Evolutionary conservation across 2,888 invertebrate genomes (phyloP).

Genomic region (Ichneumoninae sp.): DNA sequence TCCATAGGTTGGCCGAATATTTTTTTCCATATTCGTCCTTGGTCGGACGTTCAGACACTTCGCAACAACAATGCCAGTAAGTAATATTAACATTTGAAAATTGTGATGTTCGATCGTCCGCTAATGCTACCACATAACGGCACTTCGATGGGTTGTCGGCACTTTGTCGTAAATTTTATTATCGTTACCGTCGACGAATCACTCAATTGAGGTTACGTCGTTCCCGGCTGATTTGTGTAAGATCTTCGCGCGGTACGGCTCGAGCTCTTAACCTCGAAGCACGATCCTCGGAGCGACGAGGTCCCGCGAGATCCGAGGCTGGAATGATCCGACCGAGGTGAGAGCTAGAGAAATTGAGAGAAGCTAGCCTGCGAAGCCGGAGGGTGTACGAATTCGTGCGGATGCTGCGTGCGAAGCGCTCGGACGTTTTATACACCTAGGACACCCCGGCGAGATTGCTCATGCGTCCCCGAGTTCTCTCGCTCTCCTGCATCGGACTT

Average conservation of each 20-base stretch:
- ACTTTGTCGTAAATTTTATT: background rate
- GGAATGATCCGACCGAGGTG: background rate
- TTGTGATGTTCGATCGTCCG: background rate
- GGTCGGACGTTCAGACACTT: no score
- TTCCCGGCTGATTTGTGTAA: background rate
- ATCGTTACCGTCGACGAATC: background rate
- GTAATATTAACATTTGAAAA: background rate
- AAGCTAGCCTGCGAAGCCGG: conserved; percentile 24
- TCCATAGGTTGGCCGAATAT: no score
- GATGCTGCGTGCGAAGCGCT: conserved; percentile 59
- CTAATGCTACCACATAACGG: background rate
- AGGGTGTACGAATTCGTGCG: conserved; percentile 46
- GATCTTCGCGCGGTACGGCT: background rate
- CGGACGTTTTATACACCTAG: conserved; percentile 55
- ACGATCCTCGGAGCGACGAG: conserved; percentile 29
- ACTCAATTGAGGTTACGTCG: background rate
- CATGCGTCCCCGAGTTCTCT: conserved; percentile 51
- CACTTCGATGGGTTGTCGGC: background rate
- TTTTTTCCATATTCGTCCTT: no score
- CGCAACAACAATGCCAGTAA: no score
- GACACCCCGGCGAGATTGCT: conserved; percentile 47
- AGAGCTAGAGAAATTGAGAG: conserved; percentile 27
- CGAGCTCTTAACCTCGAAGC: background rate
- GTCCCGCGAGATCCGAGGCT: conserved; percentile 7
- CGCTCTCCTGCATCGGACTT: conserved; percentile 4